Base-by-base conservation (phyloP, 2,797 vertebrate species). In the Borostomias antarcticus region DNA sequence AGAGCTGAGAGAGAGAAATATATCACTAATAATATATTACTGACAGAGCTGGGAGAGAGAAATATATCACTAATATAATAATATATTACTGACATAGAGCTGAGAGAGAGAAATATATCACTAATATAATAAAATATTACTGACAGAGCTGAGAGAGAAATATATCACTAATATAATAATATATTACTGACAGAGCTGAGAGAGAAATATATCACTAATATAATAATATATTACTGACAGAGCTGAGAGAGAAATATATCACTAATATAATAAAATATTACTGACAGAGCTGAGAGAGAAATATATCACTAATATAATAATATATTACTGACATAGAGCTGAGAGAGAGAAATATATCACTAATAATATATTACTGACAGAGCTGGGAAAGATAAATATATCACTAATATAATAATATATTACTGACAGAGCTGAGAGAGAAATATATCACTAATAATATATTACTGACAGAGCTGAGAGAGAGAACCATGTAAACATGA, bases 301-400 rank as follows among this genome's bases (percentile, higher is more conserved):
- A 40, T 47, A 21, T 54, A 26, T n/a, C n/a, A n/a, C n/a, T n/a
- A n/a, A n/a, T n/a, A n/a, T n/a, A n/a, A n/a, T n/a, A n/a, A n/a
- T n/a, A n/a, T n/a, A 11, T 5, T 1, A 35, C 92, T 11, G 95
- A 89, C 91, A 98, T 99, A 9, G 96, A 98, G 86, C 97, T 99
- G 73, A 37, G 13, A n/a, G 33, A 13, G n/a, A 2, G 28, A 60
- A 33, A 29, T 47, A 21, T 54, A 26, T n/a, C n/a, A n/a, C n/a
- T n/a, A n/a, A n/a, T n/a, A n/a, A n/a, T n/a, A n/a, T n/a, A 11
- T 5, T 1, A 35, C 33, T 2, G 32, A 1, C 29, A 19, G 23
- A 62, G 28, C 63, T 70, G 52, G n/a, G 35, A 26, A 66, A 30
- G 71, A 52, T 69, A 52, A 33, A 47, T 25, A 35, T n/a, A n/a